Evolutionary conservation across 2,113 vertebrate genomes (phyloP).

Genomic region (Mixornis gularis): DNA sequence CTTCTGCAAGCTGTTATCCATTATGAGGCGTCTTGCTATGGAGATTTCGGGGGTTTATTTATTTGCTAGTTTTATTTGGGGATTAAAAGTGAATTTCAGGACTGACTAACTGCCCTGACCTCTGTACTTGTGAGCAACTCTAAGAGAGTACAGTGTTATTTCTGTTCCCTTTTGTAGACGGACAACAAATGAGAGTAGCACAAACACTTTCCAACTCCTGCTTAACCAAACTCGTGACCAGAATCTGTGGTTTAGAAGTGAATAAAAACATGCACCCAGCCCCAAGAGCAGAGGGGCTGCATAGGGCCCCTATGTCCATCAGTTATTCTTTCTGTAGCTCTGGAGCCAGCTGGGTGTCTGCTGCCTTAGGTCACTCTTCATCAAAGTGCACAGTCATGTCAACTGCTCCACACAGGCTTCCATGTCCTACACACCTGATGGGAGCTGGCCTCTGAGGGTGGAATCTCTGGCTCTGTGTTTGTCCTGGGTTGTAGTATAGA

Average conservation of each 20-base stretch:
- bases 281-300: accelerated
- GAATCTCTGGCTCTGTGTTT: neutral
- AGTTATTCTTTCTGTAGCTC: neutral
- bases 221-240: neutral
- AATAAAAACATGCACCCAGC: neutral
- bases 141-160: neutral
- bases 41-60: neutral
- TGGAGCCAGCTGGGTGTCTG: neutral
- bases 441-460: neutral
- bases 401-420: neutral
- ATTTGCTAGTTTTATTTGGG: neutral
- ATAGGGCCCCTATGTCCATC: neutral
- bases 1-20: neutral
- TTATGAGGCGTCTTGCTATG: neutral
- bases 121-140: neutral
- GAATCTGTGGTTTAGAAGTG: neutral
- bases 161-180: neutral
- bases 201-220: neutral
- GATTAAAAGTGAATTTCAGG: neutral
- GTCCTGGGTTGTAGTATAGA: too few species aligned
- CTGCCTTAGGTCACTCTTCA: neutral
- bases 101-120: neutral
- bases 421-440: accelerated
- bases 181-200: neutral
- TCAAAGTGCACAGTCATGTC: neutral